Evolutionary conservation across 1,140 invertebrate genomes (phyloP).

Genomic region (Ylistrum balloti): DNA sequence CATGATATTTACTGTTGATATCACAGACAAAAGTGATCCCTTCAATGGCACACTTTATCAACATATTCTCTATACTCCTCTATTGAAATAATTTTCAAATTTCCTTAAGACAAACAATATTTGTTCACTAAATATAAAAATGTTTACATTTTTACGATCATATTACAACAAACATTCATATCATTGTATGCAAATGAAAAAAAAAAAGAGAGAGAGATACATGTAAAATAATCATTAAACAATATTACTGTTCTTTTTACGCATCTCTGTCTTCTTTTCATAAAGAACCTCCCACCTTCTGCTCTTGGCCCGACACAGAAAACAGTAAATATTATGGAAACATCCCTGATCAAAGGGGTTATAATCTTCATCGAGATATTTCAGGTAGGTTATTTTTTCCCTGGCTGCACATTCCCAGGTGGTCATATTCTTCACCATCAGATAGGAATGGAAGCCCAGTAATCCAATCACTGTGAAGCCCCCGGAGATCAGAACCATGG

Average conservation of each 20-base stretch:
- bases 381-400: slow-evolving; percentile 81
- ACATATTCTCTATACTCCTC: too few relatives aligned
- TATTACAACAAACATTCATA: too few relatives aligned
- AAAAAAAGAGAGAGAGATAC: too few relatives aligned
- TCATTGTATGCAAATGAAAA: too few relatives aligned
- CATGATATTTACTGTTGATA: too few relatives aligned
- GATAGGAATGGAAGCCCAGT: slow-evolving; percentile 79
- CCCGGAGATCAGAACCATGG: slow-evolving; percentile 72
- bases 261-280: slow-evolving; percentile 68
- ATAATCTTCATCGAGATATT: slow-evolving; percentile 77
- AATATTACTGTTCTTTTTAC: slow-evolving; percentile 46
- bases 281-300: slow-evolving; percentile 77
- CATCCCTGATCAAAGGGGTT: slow-evolving; percentile 81
- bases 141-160: too few relatives aligned
- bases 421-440: slow-evolving; percentile 78
- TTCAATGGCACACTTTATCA: too few relatives aligned
- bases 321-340: slow-evolving; percentile 76
- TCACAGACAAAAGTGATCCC: too few relatives aligned
- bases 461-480: slow-evolving; percentile 74
- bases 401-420: slow-evolving; percentile 81
- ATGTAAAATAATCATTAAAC: background rate
- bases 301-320: slow-evolving; percentile 72
- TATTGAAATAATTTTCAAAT: too few relatives aligned
- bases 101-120: too few relatives aligned
- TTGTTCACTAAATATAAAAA: too few relatives aligned